Percentiles rank a stretch among this genome's conserved stretches.
phyloP scores from a whole-genome alignment of 1,140 invertebrate genomes.

The Ostrea edulis region DNA sequence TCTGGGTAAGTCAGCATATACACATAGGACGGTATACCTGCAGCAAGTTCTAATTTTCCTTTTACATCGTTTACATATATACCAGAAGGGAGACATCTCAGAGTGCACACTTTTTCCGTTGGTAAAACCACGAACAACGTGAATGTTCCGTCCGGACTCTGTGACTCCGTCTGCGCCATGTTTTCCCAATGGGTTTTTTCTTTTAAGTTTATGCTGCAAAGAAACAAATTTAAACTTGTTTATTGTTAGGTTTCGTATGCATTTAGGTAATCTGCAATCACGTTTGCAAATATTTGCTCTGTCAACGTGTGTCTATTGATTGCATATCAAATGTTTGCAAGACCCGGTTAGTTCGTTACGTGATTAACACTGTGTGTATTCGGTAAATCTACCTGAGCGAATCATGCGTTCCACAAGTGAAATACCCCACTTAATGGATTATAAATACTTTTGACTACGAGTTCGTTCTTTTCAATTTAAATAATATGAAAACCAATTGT shows the following conservation, averaged over 20 bases:
- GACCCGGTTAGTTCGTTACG: neutral
- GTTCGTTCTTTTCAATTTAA: conserved; percentile 13
- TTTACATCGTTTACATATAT: conserved; percentile 62
- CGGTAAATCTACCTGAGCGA: conserved; percentile 18
- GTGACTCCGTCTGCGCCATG: neutral
- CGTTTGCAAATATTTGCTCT: conserved; percentile 23
- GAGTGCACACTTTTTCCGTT: conserved; percentile 65
- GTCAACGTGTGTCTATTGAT: conserved; percentile 32
- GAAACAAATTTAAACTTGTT: neutral
- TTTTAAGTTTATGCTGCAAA: neutral
- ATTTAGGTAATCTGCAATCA: conserved; percentile 29
- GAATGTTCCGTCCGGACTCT: conserved; percentile 51
- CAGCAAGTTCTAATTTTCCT: conserved; percentile 64
- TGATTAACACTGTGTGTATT: conserved; percentile 26
- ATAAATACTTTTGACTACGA: conserved; percentile 17
- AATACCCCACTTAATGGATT: conserved; percentile 27
- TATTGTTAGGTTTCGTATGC: neutral
- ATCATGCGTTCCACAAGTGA: neutral
- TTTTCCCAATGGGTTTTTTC: neutral
- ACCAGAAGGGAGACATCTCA: conserved; percentile 65
- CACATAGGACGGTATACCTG: conserved; percentile 68
- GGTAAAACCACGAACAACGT: conserved; percentile 71
- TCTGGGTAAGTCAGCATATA: conserved; percentile 65
- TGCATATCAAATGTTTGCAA: conserved; percentile 26
- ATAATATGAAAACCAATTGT: conserved; percentile 12